Percentiles rank a stretch among this genome's conserved stretches.
Evolutionary conservation across 2,113 vertebrate genomes (phyloP).

Genomic region (Genyomyrus donnyi): DNA sequence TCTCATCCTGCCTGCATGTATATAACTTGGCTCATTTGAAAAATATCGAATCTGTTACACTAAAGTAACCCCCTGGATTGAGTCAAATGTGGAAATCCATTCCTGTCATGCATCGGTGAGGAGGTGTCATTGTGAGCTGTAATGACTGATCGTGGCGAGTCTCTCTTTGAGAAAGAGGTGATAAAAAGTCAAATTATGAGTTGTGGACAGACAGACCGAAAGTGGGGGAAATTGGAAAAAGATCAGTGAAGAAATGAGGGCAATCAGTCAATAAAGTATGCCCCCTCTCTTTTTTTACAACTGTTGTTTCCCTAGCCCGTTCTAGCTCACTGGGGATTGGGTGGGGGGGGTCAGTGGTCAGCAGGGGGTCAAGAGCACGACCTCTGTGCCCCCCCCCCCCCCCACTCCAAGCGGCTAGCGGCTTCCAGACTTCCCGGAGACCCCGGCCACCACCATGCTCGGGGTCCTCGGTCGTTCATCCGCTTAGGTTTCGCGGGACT

Average conservation of each 20-base stretch:
- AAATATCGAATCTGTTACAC: conserved; percentile 74
- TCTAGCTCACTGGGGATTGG: neutral
- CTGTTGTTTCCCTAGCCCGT: neutral
- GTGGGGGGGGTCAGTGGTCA: conserved; percentile 28
- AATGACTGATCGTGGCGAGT: conserved; percentile 58
- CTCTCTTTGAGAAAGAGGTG: conserved; percentile 52
- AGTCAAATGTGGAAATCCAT: conserved; percentile 69
- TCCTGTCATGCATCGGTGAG: conserved; percentile 60
- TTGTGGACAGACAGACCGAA: conserved; percentile 26
- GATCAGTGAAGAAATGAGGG: conserved; percentile 53
- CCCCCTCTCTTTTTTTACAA: conserved; percentile 36
- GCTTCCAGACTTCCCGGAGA: conserved; percentile 20
- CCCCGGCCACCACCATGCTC: neutral
- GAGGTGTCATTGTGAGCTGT: conserved; percentile 56
- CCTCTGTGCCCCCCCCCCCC: conserved; percentile 39
- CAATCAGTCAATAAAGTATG: conserved; percentile 48
- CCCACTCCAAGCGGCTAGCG: conserved; percentile 11
- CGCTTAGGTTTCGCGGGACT: neutral
- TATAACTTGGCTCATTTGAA: conserved; percentile 59
- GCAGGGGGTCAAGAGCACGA: conserved; percentile 57
- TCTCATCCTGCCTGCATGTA: conserved; percentile 54
- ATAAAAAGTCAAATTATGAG: conserved; percentile 63
- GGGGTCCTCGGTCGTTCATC: neutral
- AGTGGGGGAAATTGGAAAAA: conserved; percentile 41
- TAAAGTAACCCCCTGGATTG: conserved; percentile 66